Evolutionary conservation across 2,113 vertebrate species (phyloP), one percentile per base, ranked within the genome.

Genomic region (Dipodomys merriami): DNA sequence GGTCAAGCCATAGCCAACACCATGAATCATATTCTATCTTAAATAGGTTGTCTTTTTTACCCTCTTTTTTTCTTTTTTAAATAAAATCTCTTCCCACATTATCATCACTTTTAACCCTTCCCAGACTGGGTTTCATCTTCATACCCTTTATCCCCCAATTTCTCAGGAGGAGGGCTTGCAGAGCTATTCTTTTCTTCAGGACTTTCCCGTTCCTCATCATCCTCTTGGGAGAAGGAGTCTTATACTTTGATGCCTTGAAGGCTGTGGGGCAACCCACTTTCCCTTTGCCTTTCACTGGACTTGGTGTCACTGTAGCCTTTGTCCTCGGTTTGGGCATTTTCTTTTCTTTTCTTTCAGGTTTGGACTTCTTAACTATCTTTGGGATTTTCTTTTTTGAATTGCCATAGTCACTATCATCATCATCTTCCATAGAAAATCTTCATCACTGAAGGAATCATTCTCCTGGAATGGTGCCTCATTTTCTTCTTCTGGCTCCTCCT

Each of bases 271-370:
- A 99, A n/a, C 99, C 99, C 97, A 97, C 98, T 96, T 99, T 99
- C 84, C 99, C 99, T 98, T 99, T 99, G 96, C 99, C 99, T 98
- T 99, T 99, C 98, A 99, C 98, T 60, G 99, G 99, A 96, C 99
- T 99, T 93, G 99, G 99, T 33, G 99, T 99, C 97, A 99, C 99
- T 99, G 99, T 99, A 81, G 99, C 99, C 98, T 99, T 99, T 99
- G 99, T 99, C 96, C 99, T 98, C 87, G 99, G 99, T 96, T 99
- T 99, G 7, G 99, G 99, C 96, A 99, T 99, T 96, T 99, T 99
- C 98, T 99, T 99, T 98, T 99, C 99, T 98, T 99, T 99, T 98
- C 98, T 99, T 96, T 99, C 99, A 74, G 99, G 98, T 95, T 99
- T 99, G 88, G 99, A 98, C 95, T 99, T 98, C 97, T 98, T 98